Conservation (phyloP, 2,797 vertebrate species). For the Myoxocephalus aenaeus region DNA sequence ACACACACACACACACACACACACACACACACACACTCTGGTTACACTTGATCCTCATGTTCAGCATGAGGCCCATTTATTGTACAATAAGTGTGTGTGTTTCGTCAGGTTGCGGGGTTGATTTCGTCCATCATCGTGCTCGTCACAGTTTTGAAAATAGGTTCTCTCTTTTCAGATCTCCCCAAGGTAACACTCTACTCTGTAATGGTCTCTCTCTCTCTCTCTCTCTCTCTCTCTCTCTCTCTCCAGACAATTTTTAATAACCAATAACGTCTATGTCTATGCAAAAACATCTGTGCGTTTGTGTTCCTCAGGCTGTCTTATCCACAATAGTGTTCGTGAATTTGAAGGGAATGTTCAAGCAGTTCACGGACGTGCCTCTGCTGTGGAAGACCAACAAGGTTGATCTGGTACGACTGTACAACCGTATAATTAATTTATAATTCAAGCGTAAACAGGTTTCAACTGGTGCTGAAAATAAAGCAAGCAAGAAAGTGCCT, state of each 20-base stretch:
- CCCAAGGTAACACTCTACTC: constrained; percentile 87
- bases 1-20: neutral
- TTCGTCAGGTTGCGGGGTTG: constrained; percentile 77
- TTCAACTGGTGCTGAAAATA: too few relatives aligned
- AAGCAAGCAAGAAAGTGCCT: neutral
- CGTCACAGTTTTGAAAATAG: constrained; percentile 90
- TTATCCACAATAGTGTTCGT: constrained; percentile 90
- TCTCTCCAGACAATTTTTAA: neutral
- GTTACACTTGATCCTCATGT: neutral
- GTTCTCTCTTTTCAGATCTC: constrained; percentile 90
- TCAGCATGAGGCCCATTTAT: neutral
- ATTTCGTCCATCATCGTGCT: constrained; percentile 90
- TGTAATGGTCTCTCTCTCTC: constrained; percentile 4
- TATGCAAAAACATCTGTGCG: constrained; percentile 3
- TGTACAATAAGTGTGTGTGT: constrained; percentile 14
- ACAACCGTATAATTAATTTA: neutral
- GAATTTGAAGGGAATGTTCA: constrained; percentile 95
- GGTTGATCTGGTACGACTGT: constrained; percentile 87
- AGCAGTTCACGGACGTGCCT: constrained; percentile 87
- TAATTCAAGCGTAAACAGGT: too few relatives aligned
- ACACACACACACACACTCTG: neutral
- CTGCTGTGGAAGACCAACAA: constrained; percentile 89
- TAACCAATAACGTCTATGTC: constrained; percentile 3
- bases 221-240: constrained; percentile 23
- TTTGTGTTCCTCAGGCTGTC: constrained; percentile 85